Evolutionary conservation across 2,797 vertebrate genomes (phyloP).

Genomic region (Hydrocynus forskahlii): DNA sequence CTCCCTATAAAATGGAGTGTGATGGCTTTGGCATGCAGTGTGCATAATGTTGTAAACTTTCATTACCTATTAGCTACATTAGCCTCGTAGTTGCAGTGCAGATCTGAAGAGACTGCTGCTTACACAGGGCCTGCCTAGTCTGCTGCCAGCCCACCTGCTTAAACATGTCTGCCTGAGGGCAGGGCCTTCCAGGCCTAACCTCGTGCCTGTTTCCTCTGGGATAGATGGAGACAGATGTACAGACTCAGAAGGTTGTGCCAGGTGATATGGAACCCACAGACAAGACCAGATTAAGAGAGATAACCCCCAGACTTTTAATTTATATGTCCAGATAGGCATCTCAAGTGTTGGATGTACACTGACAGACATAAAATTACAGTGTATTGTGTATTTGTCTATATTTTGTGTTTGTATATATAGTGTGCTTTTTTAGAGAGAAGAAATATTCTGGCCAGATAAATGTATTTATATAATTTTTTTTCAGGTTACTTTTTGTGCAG

Average conservation of each 20-base stretch:
- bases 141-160: slow-evolving; percentile 2
- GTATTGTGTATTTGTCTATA: neutral
- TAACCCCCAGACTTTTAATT: neutral
- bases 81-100: too few relatives aligned
- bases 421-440: too few relatives aligned
- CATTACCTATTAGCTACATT: too few relatives aligned
- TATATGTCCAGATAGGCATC: neutral
- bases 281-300: neutral
- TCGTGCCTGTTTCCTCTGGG: neutral
- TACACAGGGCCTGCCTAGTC: neutral
- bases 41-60: too few relatives aligned
- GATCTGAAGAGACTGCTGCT: too few relatives aligned
- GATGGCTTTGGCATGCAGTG: too few relatives aligned
- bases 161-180: neutral
- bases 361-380: neutral
- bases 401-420: too few relatives aligned
- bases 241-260: neutral
- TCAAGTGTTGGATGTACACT: neutral
- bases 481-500: too few relatives aligned
- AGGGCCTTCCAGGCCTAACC: neutral
- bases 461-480: too few relatives aligned
- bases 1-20: too few relatives aligned
- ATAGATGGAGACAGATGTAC: neutral
- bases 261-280: neutral
- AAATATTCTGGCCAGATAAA: too few relatives aligned